These are phyloP conservation scores for Bambusicola thoracicus DNA, from an alignment of 2,113 vertebrate genomes.

Conservation along the genomic window DNA sequence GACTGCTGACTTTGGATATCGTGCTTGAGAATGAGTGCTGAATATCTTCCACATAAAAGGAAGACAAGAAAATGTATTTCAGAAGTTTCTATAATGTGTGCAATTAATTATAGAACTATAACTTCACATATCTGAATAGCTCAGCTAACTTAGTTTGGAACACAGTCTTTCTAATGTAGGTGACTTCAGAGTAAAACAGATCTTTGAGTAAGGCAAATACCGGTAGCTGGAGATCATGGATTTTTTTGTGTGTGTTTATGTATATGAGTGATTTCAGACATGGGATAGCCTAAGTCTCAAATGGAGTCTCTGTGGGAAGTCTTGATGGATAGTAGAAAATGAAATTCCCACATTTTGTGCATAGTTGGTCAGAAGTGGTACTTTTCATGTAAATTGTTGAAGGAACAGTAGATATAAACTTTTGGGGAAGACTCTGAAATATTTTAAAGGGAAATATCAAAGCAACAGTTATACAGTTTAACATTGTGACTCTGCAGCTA, in stretches of 20 bases:
- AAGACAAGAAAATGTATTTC: background rate
- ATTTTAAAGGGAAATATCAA: background rate
- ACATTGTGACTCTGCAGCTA: background rate
- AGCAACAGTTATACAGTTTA: background rate
- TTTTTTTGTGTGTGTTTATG: background rate
- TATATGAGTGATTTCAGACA: background rate
- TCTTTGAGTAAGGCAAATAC: background rate
- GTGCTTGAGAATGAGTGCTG: background rate
- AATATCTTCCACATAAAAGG: background rate
- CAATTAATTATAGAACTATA: background rate
- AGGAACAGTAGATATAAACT: background rate
- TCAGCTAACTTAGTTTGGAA: background rate
- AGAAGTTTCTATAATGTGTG: background rate
- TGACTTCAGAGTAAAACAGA: background rate
- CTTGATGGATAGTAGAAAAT: background rate
- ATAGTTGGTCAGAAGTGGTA: background rate
- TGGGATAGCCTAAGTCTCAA: background rate
- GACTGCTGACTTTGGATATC: background rate
- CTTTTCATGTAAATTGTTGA: background rate
- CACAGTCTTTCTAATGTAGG: background rate
- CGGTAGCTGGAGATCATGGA: background rate
- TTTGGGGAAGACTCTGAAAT: background rate
- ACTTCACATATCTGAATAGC: background rate
- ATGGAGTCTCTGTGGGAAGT: background rate
- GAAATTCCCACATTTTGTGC: accelerated